Percentiles rank a stretch among this genome's conserved stretches.
These are phyloP conservation scores for Melolontha melolontha DNA, from an alignment of 2,888 invertebrate genomes.

Conservation along the genomic window DNA sequence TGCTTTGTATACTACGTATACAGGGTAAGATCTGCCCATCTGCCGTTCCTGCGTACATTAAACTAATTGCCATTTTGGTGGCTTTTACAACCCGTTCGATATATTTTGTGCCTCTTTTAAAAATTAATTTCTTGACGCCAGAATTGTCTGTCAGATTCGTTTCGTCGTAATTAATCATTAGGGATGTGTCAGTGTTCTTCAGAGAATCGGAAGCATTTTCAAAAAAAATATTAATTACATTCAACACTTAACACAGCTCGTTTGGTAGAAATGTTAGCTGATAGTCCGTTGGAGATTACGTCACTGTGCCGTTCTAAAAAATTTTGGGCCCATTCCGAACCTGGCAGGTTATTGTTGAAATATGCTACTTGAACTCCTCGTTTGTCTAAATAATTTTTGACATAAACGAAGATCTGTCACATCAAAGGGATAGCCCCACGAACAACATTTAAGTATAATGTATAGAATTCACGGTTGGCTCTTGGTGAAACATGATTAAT, in stretches of 20 bases:
- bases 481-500: too few relatives aligned
- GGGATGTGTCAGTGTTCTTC: background rate
- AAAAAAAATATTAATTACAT: background rate
- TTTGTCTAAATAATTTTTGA: too few relatives aligned
- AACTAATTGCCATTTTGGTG: background rate
- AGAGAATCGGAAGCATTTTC: background rate
- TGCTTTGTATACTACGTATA: constrained; percentile 20
- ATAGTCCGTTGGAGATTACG: background rate
- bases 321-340: background rate
- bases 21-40: background rate
- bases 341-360: constrained; percentile 7
- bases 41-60: background rate
- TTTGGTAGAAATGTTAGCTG: background rate
- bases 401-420: too few relatives aligned
- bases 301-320: background rate
- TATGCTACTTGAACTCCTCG: background rate
- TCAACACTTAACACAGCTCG: background rate
- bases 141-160: constrained; percentile 1
- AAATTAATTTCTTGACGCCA: background rate
- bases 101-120: constrained; percentile 1
- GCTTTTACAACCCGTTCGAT: background rate
- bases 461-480: too few relatives aligned
- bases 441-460: too few relatives aligned
- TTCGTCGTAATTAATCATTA: constrained; percentile 11
- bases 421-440: too few relatives aligned